A percentile compares a stretch with the other conserved stretches of the same genome.
These are phyloP conservation scores for Hetaerina americana DNA, from an alignment of 1,140 invertebrate genomes.

Conservation along the genomic window DNA sequence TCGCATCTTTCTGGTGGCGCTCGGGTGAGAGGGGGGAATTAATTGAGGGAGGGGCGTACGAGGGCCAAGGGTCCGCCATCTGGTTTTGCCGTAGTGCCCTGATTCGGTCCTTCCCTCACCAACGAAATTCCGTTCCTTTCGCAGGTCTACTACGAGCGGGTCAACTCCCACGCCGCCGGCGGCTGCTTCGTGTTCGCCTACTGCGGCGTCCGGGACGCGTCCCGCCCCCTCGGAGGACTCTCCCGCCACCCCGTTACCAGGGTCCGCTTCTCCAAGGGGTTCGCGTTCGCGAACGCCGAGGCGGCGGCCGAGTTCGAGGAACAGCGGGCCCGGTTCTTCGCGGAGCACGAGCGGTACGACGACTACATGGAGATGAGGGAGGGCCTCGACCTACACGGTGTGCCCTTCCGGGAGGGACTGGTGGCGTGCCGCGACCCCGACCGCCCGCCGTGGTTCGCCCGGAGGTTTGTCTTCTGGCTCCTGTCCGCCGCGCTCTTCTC, in stretches of 20 bases:
- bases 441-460: constrained; percentile 49
- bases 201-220: constrained; percentile 70
- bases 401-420: constrained; percentile 52
- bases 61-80: too few relatives aligned
- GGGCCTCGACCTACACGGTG: constrained; percentile 58
- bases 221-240: constrained; percentile 45
- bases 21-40: too few relatives aligned
- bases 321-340: constrained; percentile 67
- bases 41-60: too few relatives aligned
- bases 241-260: constrained; percentile 45
- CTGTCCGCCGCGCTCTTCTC: constrained; percentile 61
- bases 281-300: constrained; percentile 66
- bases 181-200: constrained; percentile 64
- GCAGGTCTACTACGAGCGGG: constrained; percentile 71
- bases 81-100: too few relatives aligned
- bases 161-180: constrained; percentile 66
- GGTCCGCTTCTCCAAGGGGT: constrained; percentile 65
- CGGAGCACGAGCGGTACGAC: constrained; percentile 64
- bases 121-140: constrained; percentile 10
- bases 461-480: constrained; percentile 57
- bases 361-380: constrained; percentile 85
- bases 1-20: too few relatives aligned
- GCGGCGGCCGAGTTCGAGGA: constrained; percentile 74
- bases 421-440: constrained; percentile 49
- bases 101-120: too few relatives aligned